Evolutionary conservation across 2,797 vertebrate genomes (phyloP).

Genomic region (Melanitta fusca): DNA sequence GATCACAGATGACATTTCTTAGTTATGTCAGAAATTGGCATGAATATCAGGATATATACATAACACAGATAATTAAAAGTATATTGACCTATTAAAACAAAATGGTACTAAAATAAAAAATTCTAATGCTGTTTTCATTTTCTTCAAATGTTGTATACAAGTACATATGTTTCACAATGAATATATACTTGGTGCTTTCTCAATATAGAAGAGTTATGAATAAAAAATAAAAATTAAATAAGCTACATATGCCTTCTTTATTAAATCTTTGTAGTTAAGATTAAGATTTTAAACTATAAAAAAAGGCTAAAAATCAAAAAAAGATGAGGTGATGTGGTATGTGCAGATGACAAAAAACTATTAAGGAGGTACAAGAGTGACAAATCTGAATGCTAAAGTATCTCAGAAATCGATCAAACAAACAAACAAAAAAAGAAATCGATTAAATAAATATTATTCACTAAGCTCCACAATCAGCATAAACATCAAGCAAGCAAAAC

Average conservation of each 20-base stretch:
- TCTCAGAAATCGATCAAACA: not conserved
- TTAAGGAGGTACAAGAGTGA: not conserved
- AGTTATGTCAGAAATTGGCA: not conserved
- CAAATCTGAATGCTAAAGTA: not conserved
- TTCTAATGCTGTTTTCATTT: not conserved
- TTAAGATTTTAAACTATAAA: not conserved
- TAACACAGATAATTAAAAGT: not conserved
- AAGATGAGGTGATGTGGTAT: not conserved
- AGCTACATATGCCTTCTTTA: not conserved
- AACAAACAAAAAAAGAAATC: not conserved
- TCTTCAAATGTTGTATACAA: not conserved
- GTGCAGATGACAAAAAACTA: not conserved
- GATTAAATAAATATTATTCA: slow-evolving; percentile 43
- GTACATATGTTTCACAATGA: not conserved
- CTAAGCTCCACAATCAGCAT: slow-evolving; percentile 18
- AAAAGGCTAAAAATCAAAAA: not conserved
- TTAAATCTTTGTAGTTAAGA: not conserved
- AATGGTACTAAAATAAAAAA: not conserved
- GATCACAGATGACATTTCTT: not conserved
- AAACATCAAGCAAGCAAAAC: not conserved
- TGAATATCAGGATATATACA: not conserved
- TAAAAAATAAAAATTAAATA: not conserved
- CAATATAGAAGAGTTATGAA: not conserved
- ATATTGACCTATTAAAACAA: not conserved
- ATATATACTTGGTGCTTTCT: not conserved